phyloP scores from a whole-genome alignment of 2,797 vertebrate genomes.

The Pseudochirops corinnae region DNA sequence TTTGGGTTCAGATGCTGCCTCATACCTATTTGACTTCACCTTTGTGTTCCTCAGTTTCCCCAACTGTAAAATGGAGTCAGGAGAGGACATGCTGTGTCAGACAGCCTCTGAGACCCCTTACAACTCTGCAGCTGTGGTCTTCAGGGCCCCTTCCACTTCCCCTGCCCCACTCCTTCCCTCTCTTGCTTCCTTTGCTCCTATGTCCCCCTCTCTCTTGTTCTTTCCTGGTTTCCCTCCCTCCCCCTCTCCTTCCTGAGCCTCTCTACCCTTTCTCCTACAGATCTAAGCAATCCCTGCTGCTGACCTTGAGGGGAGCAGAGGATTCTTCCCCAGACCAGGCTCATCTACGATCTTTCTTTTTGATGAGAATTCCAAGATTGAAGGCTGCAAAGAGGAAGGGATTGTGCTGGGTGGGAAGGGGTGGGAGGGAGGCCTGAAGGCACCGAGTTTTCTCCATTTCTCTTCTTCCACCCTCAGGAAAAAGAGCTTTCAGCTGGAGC shows the following conservation, averaged over 20 bases:
- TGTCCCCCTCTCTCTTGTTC: neutral
- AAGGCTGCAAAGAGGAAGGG: neutral
- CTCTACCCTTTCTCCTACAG: too few relatives aligned
- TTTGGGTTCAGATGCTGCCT: neutral
- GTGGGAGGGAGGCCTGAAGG: neutral
- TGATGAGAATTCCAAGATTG: neutral
- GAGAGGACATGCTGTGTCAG: neutral
- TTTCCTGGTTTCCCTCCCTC: neutral
- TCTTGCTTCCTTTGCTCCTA: neutral
- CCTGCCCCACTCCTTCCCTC: neutral
- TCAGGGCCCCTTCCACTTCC: neutral
- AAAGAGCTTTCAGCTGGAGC: constrained; percentile 88
- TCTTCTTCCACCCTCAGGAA: constrained; percentile 85
- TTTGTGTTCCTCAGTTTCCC: neutral
- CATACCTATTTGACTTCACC: neutral
- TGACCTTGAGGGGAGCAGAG: neutral
- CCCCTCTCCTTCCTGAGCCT: neutral
- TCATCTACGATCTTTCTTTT: neutral
- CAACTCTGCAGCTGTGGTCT: neutral
- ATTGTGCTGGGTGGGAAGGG: neutral
- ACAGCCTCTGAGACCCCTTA: neutral
- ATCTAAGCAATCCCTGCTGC: neutral
- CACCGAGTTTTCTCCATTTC: neutral
- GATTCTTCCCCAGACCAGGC: neutral
- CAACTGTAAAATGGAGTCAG: neutral